phyloP scores from a whole-genome alignment of 1,140 invertebrate genomes.

The Drosophila sucinea region DNA sequence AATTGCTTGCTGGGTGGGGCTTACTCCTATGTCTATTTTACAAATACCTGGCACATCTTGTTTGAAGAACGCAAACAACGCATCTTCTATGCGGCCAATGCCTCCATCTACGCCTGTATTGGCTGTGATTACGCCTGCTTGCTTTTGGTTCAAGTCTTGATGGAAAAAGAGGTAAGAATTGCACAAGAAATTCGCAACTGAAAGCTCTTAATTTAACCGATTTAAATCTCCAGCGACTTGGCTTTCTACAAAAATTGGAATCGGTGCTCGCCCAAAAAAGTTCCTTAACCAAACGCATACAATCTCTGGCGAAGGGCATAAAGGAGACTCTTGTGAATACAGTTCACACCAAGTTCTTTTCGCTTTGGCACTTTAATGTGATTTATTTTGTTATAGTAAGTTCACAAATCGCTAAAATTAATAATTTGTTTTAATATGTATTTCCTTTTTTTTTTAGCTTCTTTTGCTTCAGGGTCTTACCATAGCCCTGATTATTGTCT shows the following conservation, averaged over 20 bases:
- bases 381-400: slow-evolving; percentile 41
- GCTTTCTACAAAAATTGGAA: slow-evolving; percentile 30
- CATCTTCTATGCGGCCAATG: slow-evolving; percentile 71
- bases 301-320: slow-evolving; percentile 47
- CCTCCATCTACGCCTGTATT: slow-evolving; percentile 68
- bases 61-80: slow-evolving; percentile 51
- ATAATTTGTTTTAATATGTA: too few relatives aligned
- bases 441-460: slow-evolving; percentile 31
- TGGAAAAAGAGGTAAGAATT: slow-evolving; percentile 53
- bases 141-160: slow-evolving; percentile 28
- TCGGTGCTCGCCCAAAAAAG: slow-evolving; percentile 11
- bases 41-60: slow-evolving; percentile 60
- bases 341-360: slow-evolving; percentile 37
- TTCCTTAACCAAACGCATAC: slow-evolving; percentile 16
- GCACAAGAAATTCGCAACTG: background rate
- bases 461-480: slow-evolving; percentile 35
- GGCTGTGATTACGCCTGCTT: slow-evolving; percentile 62
- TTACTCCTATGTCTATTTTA: slow-evolving; percentile 54
- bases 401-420: background rate
- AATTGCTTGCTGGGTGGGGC: slow-evolving; percentile 61
- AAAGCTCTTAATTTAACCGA: background rate
- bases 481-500: slow-evolving; percentile 52
- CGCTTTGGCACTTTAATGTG: slow-evolving; percentile 41
- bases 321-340: slow-evolving; percentile 13
- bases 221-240: slow-evolving; percentile 24